These are phyloP conservation scores for Saguinus midas DNA, from an alignment of 2,113 vertebrate species.

Conservation along the genomic window DNA sequence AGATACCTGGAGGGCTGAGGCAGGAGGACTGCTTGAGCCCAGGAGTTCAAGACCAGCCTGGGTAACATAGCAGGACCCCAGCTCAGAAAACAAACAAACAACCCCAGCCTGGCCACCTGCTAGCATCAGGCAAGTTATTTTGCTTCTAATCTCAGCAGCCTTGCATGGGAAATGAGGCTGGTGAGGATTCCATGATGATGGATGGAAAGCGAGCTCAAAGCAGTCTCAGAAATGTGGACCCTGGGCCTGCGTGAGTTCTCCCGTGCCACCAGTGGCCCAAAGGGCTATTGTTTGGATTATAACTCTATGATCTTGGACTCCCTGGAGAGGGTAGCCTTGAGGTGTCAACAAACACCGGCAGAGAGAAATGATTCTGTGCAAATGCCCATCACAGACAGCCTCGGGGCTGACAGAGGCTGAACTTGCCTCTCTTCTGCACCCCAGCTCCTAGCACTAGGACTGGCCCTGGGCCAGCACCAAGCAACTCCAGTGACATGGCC, in stretches of 20 bases:
- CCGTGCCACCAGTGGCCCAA: accelerated
- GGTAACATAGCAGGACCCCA: neutral
- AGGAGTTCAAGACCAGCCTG: neutral
- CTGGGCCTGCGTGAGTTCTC: neutral
- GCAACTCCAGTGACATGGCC: neutral
- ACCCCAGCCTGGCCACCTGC: conserved; percentile 34
- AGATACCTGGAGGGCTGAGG: neutral
- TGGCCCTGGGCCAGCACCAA: neutral
- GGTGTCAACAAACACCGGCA: neutral
- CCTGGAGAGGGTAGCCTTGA: neutral
- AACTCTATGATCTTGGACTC: neutral
- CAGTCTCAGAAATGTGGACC: neutral
- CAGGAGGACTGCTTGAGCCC: neutral
- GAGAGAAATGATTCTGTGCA: neutral
- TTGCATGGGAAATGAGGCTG: neutral
- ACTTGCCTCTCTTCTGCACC: neutral
- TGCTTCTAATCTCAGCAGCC: neutral
- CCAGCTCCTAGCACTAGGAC: neutral
- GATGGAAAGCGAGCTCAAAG: neutral
- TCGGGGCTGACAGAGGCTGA: neutral
- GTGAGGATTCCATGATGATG: neutral
- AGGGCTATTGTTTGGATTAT: neutral
- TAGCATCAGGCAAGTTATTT: neutral
- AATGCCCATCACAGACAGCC: neutral
- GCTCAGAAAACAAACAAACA: neutral